These are phyloP conservation scores for Monochamus saltuarius DNA, from an alignment of 1,140 invertebrate species.

Conservation along the genomic window DNA sequence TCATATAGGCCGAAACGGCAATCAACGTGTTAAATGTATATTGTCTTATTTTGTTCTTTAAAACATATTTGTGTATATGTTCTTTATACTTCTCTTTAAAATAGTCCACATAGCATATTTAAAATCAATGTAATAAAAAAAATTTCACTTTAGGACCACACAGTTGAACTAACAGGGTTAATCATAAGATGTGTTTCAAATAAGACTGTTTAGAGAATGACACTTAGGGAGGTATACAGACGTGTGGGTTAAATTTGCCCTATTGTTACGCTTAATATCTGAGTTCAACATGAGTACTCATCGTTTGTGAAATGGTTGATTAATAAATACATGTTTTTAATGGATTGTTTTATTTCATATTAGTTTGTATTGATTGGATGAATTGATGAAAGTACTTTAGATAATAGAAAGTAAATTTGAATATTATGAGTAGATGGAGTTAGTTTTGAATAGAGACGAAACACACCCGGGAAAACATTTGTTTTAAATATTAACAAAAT, in stretches of 20 bases:
- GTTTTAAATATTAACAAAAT: too few relatives aligned
- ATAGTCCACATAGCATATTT: constrained; percentile 16
- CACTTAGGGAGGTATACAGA: constrained; percentile 46
- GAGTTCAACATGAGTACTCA: constrained; percentile 47
- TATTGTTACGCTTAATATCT: constrained; percentile 47
- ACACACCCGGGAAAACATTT: too few relatives aligned
- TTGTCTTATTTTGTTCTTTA: too few relatives aligned
- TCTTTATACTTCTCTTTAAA: neutral
- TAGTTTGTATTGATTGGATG: constrained; percentile 12
- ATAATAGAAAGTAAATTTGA: too few relatives aligned
- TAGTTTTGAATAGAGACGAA: too few relatives aligned
- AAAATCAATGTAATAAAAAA: constrained; percentile 3
- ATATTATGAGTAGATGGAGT: too few relatives aligned
- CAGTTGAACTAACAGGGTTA: constrained; percentile 47
- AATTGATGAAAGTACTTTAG: too few relatives aligned
- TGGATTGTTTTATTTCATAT: neutral
- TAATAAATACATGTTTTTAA: constrained; percentile 47
- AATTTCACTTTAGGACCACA: constrained; percentile 35
- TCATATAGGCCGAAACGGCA: too few relatives aligned
- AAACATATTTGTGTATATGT: too few relatives aligned
- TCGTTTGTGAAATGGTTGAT: constrained; percentile 44
- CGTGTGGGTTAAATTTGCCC: constrained; percentile 25
- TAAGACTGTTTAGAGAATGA: constrained; percentile 48
- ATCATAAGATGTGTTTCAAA: constrained; percentile 42
- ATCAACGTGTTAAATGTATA: too few relatives aligned